These are phyloP conservation scores for Acipenser transmontanus DNA, from an alignment of 2,797 vertebrate genomes.

Conservation along the genomic window DNA sequence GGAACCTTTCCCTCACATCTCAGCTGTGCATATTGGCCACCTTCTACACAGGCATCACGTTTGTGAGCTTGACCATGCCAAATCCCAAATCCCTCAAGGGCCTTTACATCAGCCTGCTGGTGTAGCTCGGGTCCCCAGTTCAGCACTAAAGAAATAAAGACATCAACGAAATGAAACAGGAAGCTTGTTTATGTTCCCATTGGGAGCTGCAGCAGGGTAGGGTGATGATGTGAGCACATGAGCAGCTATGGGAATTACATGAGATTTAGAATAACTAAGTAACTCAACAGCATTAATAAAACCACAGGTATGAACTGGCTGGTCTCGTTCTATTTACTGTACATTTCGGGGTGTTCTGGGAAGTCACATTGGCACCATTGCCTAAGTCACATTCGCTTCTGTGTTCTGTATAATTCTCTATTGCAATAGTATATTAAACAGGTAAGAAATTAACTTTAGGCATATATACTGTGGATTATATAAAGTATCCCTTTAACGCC, in stretches of 20 bases:
- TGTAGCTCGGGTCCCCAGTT: neutral
- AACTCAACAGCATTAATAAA: neutral
- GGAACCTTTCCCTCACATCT: constrained; percentile 11
- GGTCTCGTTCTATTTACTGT: neutral
- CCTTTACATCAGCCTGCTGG: neutral
- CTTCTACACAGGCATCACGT: constrained; percentile 1
- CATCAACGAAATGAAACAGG: constrained; percentile 1
- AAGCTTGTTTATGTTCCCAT: constrained; percentile 3
- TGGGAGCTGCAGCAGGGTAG: neutral
- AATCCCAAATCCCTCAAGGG: constrained; percentile 2
- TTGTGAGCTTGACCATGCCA: constrained; percentile 5
- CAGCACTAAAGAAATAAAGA: constrained; percentile 2
- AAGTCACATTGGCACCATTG: no score
- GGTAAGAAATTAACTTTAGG: no score
- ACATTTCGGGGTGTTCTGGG: neutral
- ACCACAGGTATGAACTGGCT: neutral
- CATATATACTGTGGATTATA: no score
- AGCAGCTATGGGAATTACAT: neutral
- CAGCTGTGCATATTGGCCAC: neutral
- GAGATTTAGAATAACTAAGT: neutral
- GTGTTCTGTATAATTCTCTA: no score
- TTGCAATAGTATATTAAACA: no score
- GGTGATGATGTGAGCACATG: neutral
- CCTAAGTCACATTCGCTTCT: no score
- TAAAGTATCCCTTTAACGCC: no score